Evolutionary conservation across 1,140 invertebrate genomes (phyloP), one percentile per base, ranked within the genome.

Genomic region (Tyrophagus putrescentiae): DNA sequence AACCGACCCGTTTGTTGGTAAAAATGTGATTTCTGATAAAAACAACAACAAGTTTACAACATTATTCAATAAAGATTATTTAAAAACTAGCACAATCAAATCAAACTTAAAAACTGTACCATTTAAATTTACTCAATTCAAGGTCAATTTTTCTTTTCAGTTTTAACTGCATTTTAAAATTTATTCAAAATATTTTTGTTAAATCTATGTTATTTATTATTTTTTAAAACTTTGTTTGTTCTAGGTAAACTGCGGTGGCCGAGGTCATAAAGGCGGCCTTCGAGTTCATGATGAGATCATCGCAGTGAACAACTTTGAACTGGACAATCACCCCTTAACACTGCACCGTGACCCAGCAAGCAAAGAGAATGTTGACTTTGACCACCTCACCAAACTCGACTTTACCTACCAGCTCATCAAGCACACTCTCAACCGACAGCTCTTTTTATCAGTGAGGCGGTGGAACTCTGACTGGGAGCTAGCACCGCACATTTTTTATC

Each of bases 331-430:
- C 57, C 62, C 62, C 18, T 36, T 60, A 16, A 63, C 62, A 23
- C 31, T 63, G 48, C 39, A 48, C 1, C 34, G 34, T 16, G 41
- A 59, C 25, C 28, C 31, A 32, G 7, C 18, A 6, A 11, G 28
- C 23, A 18, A 59, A 44, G 16, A 53, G 36, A 25, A 21, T 25
- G 6, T 7, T 4, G 6, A 60, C 13, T 3, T 21, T 2, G 13
- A 29, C 7, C 45, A 64, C 31, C 28, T 64, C 11, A 63, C 60
- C 7, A 64, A 64, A 41, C 44, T 64, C 11, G 63, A 64, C 44
- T 64, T 64, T 45, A 62, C 63, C 18, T 64, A 64, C 57, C 63
- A 64, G 36, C 29, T 64, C n/a, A 64, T 64, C 39, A 64, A 62
- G 36, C 63, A 64, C 32, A 63, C 60, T 13, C 18, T 59, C 9